Conservation (phyloP, 2,888 invertebrate species). For the Aporophyla nigra region DNA sequence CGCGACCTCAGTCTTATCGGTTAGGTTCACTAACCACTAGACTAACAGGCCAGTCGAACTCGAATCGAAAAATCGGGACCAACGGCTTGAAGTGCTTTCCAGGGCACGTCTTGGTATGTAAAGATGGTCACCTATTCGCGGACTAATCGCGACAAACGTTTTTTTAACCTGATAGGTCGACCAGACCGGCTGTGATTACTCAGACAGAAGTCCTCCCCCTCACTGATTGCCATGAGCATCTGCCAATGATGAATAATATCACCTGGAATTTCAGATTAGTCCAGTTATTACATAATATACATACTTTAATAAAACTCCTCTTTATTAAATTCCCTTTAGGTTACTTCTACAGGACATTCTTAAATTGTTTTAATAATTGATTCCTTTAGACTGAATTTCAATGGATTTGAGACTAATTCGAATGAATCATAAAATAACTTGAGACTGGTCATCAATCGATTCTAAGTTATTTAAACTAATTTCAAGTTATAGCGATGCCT, state of each 20-base stretch:
- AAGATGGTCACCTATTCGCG: too few species aligned
- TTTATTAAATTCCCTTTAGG: slow-evolving; percentile 41
- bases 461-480: slow-evolving; percentile 41
- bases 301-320: slow-evolving; percentile 32
- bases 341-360: slow-evolving; percentile 9
- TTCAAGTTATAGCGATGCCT: slow-evolving; percentile 29
- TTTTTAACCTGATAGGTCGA: too few species aligned
- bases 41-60: too few species aligned
- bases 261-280: slow-evolving; percentile 26
- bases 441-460: slow-evolving; percentile 27
- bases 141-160: too few species aligned
- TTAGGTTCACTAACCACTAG: too few species aligned
- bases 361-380: slow-evolving; percentile 60
- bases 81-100: too few species aligned
- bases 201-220: too few species aligned
- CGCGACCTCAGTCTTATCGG: too few species aligned
- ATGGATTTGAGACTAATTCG: slow-evolving; percentile 20
- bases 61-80: too few species aligned
- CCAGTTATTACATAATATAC: slow-evolving; percentile 21
- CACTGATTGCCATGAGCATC: slow-evolving; percentile 8
- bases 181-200: too few species aligned
- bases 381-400: slow-evolving; percentile 31
- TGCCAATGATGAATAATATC: slow-evolving; percentile 1
- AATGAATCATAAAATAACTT: slow-evolving; percentile 38
- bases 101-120: too few species aligned